Evolutionary conservation across 1,140 invertebrate species (phyloP), one percentile per base, ranked within the genome.

Genomic region (Calosoma granatense): DNA sequence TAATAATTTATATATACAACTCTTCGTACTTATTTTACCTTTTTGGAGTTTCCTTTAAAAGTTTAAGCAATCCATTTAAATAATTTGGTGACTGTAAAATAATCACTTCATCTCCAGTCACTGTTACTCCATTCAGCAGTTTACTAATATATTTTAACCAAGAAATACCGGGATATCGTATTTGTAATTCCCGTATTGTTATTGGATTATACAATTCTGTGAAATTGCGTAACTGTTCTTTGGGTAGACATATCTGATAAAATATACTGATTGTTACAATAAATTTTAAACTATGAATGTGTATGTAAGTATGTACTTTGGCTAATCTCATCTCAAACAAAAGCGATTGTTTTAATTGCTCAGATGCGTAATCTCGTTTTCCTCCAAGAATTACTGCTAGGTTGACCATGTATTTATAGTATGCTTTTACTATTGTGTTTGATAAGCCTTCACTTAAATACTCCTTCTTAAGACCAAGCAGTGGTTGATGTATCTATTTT

Each of bases 321-420:
- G 92, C 91, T 41, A 98, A 76, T 58, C 83, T 77, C 20, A 90
- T 91, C 76, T 97, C 94, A 64, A 98, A 96, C 19, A 87, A 74
- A 1, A 97, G 75, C 0, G 92, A 88, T 51, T 89, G 83, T n/a
- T 76, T 78, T 52, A 97, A 77, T 63, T 95, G 87, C 2, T 74
- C 68, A 57, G 77, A 70, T 1, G 90, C 91, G 11, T 65, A 67
- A 0, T 72, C 66, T 56, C 74, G 78, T 30, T 93, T 74, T 1
- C 90, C 87, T 17, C 94, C 94, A 17, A 97, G 77, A 1, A 93
- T 77, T 0, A 84, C 78, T 0, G 93, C 88, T 43, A 95, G 84
- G 59, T 91, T 86, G 0, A 89, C 82, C 83, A 87, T 86, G 64
- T 89, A 90, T 1, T 80, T 77, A 60, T 84, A 84, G 69, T 90